Percentiles rank a stretch among this genome's conserved stretches.
phyloP scores from a whole-genome alignment of 2,113 vertebrate genomes.

The Dipodomys stephensi region DNA sequence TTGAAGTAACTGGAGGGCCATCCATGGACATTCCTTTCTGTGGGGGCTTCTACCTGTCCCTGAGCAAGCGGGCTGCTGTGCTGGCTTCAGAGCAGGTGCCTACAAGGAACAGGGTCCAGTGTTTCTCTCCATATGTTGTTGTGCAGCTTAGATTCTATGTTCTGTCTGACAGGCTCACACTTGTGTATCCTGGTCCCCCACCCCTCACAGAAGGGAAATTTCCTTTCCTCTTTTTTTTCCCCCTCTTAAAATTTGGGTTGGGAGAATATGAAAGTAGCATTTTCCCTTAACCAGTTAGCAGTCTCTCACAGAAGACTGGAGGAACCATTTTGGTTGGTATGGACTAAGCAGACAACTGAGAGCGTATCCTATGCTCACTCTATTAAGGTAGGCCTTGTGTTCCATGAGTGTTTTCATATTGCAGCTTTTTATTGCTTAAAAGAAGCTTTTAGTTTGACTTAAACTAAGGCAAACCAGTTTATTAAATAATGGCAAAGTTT shows the following conservation, averaged over 20 bases:
- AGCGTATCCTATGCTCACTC: not conserved
- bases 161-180: rapidly evolving
- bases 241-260: not conserved
- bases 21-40: not conserved
- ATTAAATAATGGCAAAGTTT: not conserved
- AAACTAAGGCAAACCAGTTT: constrained; percentile 8
- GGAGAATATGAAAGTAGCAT: not conserved
- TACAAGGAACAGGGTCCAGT: rapidly evolving
- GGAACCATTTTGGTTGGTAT: not conserved
- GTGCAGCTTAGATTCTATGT: rapidly evolving
- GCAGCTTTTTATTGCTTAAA: constrained; percentile 13
- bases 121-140: not conserved
- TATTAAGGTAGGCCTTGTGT: not conserved
- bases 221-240: not conserved
- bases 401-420: not conserved
- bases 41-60: not conserved
- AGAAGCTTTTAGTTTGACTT: not conserved
- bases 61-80: not conserved
- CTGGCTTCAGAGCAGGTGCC: not conserved
- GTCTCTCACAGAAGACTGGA: not conserved
- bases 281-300: not conserved
- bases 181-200: too few species aligned
- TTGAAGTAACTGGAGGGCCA: not conserved
- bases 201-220: not conserved
- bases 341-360: not conserved